Evolutionary conservation across 1,140 invertebrate species (phyloP).

Genomic region (Drosophila orena): DNA sequence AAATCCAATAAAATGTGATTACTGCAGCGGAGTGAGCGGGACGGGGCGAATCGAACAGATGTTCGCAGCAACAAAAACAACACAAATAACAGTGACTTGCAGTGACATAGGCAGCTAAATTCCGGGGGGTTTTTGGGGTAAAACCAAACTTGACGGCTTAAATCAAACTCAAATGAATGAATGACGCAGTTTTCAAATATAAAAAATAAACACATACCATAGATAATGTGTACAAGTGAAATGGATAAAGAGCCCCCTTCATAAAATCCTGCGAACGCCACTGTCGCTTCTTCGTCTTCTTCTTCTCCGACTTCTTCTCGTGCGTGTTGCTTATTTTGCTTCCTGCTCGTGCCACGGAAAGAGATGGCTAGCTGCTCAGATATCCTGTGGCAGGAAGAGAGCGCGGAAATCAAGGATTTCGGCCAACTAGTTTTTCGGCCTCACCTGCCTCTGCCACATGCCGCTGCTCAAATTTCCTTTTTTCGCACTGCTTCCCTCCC

Average conservation of each 20-base stretch:
- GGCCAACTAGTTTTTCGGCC: slow-evolving; percentile 37
- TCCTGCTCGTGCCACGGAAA: slow-evolving; percentile 51
- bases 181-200: too few relatives aligned
- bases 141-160: too few relatives aligned
- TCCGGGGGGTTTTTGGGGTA: too few relatives aligned
- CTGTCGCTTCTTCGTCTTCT: not conserved
- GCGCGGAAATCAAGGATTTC: slow-evolving; percentile 51
- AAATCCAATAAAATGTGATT: slow-evolving; percentile 74
- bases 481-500: slow-evolving; percentile 20
- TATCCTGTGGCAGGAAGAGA: slow-evolving; percentile 45
- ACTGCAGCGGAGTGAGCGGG: slow-evolving; percentile 11
- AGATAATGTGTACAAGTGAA: too few relatives aligned
- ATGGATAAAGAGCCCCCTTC: too few relatives aligned
- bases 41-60: slow-evolving; percentile 63
- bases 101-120: not conserved
- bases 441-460: slow-evolving; percentile 66
- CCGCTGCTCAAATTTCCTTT: slow-evolving; percentile 68
- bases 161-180: too few relatives aligned
- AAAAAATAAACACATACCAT: too few relatives aligned
- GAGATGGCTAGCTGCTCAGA: slow-evolving; percentile 4
- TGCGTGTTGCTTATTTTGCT: slow-evolving; percentile 2
- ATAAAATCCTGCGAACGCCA: not conserved
- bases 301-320: not conserved
- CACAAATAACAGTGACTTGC: slow-evolving; percentile 31
- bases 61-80: slow-evolving; percentile 50